A percentile compares a stretch with the other conserved stretches of the same genome.
These are phyloP conservation scores for Phoeniculus purpureus DNA, from an alignment of 2,797 vertebrate genomes.

Conservation along the genomic window DNA sequence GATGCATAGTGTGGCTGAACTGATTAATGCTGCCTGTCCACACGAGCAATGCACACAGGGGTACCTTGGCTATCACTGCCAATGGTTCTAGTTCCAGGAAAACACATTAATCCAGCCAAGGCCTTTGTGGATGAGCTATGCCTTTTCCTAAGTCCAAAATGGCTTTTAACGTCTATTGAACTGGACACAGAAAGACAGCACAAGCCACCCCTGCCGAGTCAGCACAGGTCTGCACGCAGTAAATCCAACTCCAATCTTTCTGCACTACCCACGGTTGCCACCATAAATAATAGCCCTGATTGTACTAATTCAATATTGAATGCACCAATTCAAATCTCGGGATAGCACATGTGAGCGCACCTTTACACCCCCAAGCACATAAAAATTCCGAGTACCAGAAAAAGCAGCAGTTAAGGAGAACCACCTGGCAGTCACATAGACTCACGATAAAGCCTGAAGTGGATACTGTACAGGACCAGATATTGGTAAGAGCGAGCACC, in stretches of 20 bases:
- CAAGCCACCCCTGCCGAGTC: background rate
- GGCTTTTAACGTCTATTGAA: constrained; percentile 30
- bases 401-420: background rate
- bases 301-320: background rate
- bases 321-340: background rate
- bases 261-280: background rate
- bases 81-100: background rate
- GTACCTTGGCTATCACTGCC: background rate
- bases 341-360: background rate
- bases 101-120: background rate
- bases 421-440: background rate
- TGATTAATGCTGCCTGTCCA: background rate
- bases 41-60: background rate
- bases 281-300: constrained; percentile 1
- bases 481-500: background rate
- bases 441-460: background rate
- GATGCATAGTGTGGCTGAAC: accelerated
- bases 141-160: background rate
- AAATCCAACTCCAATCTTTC: background rate
- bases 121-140: background rate
- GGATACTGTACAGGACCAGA: background rate
- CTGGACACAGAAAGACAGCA: background rate
- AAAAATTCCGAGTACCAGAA: constrained; percentile 5
- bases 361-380: background rate
- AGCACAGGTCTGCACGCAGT: background rate